phyloP scores from a whole-genome alignment of 2,888 invertebrate species.

The Eristalis pertinax region DNA sequence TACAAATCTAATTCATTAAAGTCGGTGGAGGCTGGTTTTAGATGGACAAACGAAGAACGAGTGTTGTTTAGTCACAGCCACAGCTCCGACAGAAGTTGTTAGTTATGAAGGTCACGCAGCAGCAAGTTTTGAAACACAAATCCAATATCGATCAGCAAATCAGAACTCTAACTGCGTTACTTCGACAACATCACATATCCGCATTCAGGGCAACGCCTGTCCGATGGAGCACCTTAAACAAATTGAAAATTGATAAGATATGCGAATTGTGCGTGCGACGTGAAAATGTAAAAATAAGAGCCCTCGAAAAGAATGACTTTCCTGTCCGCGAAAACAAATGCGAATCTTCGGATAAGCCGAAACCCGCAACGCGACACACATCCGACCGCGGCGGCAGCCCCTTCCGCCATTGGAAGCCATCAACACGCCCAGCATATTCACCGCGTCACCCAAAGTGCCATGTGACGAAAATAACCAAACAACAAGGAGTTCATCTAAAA shows the following conservation, averaged over 20 bases:
- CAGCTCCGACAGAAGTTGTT: too few species aligned
- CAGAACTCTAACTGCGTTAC: background rate
- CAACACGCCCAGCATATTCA: slow-evolving; percentile 3
- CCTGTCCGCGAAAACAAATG: background rate
- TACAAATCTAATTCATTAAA: too few species aligned
- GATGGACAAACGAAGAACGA: too few species aligned
- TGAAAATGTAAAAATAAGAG: background rate
- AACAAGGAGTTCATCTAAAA: slow-evolving; percentile 26
- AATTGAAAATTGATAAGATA: slow-evolving; percentile 26
- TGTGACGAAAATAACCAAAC: slow-evolving; percentile 36
- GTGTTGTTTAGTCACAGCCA: too few species aligned
- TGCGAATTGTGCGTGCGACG: background rate
- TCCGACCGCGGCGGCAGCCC: too few species aligned
- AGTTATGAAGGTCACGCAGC: too few species aligned
- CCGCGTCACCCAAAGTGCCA: slow-evolving; percentile 2
- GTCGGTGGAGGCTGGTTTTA: too few species aligned
- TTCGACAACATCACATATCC: background rate
- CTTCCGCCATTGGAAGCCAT: slow-evolving; percentile 5
- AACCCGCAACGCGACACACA: slow-evolving; percentile 3
- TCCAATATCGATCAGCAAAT: background rate
- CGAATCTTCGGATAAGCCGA: slow-evolving; percentile 14
- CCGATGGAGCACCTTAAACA: background rate
- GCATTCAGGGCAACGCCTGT: background rate
- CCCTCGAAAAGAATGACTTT: background rate
- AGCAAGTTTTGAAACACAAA: too few species aligned